Evolutionary conservation across 2,888 invertebrate species (phyloP).

Genomic region (Athalia circularis): DNA sequence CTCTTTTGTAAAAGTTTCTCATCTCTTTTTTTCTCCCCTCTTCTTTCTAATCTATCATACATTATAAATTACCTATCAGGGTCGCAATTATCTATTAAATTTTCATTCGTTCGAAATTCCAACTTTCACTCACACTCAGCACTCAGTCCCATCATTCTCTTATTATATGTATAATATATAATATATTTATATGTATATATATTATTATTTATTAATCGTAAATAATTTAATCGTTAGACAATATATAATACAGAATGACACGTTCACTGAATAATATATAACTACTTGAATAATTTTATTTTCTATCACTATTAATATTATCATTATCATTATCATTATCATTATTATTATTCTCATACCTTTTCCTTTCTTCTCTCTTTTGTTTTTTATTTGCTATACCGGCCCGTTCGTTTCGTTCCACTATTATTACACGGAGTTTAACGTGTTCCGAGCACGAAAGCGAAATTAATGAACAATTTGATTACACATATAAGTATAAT

Average conservation of each 20-base stretch:
- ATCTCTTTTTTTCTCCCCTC: neutral
- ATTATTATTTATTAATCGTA: neutral
- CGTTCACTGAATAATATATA: neutral
- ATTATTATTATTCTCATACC: neutral
- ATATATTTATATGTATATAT: conserved; percentile 23
- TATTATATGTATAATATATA: conserved; percentile 12
- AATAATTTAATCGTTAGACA: neutral
- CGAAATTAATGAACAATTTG: conserved; percentile 15
- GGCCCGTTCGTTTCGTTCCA: conserved; percentile 23
- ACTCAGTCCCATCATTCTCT: neutral
- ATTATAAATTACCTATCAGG: no score
- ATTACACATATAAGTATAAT: neutral
- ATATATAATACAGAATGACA: conserved; percentile 34
- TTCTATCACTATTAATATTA: neutral
- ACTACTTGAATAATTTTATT: conserved; percentile 37
- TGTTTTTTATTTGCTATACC: neutral
- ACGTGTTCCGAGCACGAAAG: conserved; percentile 42
- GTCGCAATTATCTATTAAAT: no score
- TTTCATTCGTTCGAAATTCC: neutral
- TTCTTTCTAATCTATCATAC: neutral
- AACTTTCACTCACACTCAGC: neutral
- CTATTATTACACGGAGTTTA: conserved; percentile 13
- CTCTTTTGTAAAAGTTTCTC: neutral
- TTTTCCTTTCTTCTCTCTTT: neutral
- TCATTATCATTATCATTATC: neutral